Conservation (phyloP, 2,797 vertebrate genomes). For the Sebastes iracundus region DNA sequence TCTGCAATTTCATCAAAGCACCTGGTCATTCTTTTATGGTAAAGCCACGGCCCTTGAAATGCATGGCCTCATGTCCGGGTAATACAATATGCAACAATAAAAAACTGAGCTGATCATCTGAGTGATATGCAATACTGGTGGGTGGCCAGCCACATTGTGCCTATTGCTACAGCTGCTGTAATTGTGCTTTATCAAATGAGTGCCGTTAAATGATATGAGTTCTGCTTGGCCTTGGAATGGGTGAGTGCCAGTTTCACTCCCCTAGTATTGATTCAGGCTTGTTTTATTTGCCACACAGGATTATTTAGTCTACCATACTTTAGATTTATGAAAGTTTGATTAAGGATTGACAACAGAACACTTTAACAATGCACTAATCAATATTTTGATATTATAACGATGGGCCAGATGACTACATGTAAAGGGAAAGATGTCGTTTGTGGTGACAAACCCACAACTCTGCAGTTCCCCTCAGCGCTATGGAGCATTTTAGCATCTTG, state of each 20-base stretch:
- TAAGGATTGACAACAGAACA: not conserved
- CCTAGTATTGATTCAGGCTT: slow-evolving; percentile 35
- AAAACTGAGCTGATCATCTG: slow-evolving; percentile 48
- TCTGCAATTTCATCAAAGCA: slow-evolving; percentile 74
- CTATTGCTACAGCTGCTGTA: slow-evolving; percentile 46
- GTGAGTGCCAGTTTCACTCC: slow-evolving; percentile 33
- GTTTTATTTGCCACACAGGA: slow-evolving; percentile 22
- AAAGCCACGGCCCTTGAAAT: slow-evolving; percentile 45
- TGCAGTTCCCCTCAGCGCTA: not conserved
- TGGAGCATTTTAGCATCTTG: not conserved
- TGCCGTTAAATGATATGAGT: slow-evolving; percentile 57
- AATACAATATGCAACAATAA: slow-evolving; percentile 47
- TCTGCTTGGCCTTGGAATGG: slow-evolving; percentile 21
- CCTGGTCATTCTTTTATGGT: slow-evolving; percentile 51
- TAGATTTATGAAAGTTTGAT: slow-evolving; percentile 4
- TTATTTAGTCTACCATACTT: slow-evolving; percentile 6
- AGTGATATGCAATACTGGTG: slow-evolving; percentile 48
- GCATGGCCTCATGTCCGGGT: slow-evolving; percentile 14
- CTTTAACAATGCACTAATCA: not conserved
- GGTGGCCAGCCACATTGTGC: slow-evolving; percentile 21
- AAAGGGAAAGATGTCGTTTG: not conserved
- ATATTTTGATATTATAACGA: not conserved
- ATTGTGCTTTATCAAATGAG: slow-evolving; percentile 65
- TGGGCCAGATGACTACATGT: not conserved
- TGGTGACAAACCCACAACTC: not conserved